A percentile compares a stretch with the other conserved stretches of the same genome.
Conservation (phyloP, 64 coral and sea anemone genomes). For the Astreopora myriophthalma region DNA sequence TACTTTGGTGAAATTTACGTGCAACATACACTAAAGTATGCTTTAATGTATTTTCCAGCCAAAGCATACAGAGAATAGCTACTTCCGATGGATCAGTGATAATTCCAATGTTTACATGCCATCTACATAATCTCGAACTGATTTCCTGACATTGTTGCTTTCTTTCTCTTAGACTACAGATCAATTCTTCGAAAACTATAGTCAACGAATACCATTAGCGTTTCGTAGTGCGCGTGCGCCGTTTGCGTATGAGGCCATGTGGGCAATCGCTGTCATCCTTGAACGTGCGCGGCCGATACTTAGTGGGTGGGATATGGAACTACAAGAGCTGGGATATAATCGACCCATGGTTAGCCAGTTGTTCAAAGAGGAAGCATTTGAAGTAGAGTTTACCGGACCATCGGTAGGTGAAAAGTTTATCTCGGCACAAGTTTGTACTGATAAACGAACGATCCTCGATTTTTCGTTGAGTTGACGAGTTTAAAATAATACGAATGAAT, state of each 20-base stretch:
- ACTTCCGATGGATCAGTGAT: too few species aligned
- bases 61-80: too few species aligned
- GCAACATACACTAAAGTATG: too few species aligned
- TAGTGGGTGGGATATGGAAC: background rate
- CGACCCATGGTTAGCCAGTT: constrained; percentile 15
- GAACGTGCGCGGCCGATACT: constrained; percentile 14
- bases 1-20: too few species aligned
- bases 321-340: background rate
- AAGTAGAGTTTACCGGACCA: background rate
- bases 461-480: too few species aligned
- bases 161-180: background rate
- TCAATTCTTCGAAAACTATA: constrained; percentile 5
- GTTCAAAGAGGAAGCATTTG: constrained; percentile 22
- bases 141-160: background rate
- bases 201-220: background rate
- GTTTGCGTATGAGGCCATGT: constrained; percentile 43
- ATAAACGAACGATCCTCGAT: too few species aligned
- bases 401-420: background rate
- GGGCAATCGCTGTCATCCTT: constrained; percentile 9
- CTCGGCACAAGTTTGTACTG: too few species aligned
- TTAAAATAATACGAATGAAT: too few species aligned
- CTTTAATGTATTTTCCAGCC: too few species aligned
- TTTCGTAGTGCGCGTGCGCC: constrained; percentile 21
- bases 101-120: too few species aligned
- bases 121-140: background rate